Conservation (phyloP, 2,888 invertebrate genomes). For the Bimastos eiseni region DNA sequence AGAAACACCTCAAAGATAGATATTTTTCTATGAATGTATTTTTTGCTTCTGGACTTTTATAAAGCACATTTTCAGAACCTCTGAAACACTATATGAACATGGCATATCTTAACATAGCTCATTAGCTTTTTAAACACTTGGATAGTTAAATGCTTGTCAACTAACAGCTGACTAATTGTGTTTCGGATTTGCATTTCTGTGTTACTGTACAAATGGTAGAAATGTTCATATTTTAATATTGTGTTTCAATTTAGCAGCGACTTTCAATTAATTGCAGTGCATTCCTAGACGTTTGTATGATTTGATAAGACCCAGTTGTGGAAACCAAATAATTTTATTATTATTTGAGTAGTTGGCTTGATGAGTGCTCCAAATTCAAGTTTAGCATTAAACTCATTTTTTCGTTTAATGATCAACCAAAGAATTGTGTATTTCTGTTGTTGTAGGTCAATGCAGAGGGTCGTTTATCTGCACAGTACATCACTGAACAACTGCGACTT, state of each 20-base stretch:
- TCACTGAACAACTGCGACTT: conserved; percentile 72
- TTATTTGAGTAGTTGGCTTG: not conserved
- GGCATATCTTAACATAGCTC: no score
- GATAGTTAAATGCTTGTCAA: no score
- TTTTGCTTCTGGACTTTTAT: no score
- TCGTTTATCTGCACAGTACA: conserved; percentile 65
- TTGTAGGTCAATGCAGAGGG: conserved; percentile 42
- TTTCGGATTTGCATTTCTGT: no score
- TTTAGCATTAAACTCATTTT: not conserved
- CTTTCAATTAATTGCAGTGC: no score
- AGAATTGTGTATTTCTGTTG: not conserved
- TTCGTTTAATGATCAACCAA: not conserved
- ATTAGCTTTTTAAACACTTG: no score
- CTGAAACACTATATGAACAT: no score
- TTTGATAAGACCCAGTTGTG: not conserved
- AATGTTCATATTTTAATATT: not conserved
- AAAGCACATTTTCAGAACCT: no score
- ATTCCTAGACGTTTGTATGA: not conserved
- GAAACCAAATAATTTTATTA: not conserved
- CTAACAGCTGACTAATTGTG: no score
- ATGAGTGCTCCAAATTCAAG: not conserved
- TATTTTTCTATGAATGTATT: no score
- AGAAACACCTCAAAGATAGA: no score
- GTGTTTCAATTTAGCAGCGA: not conserved
- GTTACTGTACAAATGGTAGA: no score